A percentile compares a stretch with the other conserved stretches of the same genome.
These are phyloP conservation scores for Drosophila meridionalis DNA, from an alignment of 2,888 invertebrate species.

Conservation along the genomic window DNA sequence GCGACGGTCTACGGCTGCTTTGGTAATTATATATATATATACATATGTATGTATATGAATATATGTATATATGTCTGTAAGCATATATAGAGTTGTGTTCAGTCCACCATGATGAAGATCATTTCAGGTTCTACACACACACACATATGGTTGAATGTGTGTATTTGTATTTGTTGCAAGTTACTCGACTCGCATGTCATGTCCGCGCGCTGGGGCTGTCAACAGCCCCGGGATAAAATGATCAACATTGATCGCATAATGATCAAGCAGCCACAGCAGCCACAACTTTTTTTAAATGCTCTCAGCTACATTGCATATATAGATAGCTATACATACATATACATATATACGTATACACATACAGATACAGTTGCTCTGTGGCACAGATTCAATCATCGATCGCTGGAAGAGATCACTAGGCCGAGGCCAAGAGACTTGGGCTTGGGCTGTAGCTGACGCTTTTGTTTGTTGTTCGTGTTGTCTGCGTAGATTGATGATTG, in stretches of 20 bases:
- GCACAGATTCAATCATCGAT: constrained; percentile 61
- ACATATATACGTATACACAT: neutral
- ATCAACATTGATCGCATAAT: constrained; percentile 84
- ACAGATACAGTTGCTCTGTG: constrained; percentile 32
- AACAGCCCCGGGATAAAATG: constrained; percentile 84
- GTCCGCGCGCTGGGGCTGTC: constrained; percentile 84
- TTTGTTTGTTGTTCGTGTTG: constrained; percentile 24
- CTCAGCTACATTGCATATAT: constrained; percentile 18
- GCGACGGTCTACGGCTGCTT: constrained; percentile 49
- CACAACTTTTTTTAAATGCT: constrained; percentile 70
- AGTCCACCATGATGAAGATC: constrained; percentile 79
- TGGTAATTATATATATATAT: constrained; percentile 75
- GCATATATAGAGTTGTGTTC: constrained; percentile 52
- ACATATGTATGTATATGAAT: neutral
- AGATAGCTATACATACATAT: constrained; percentile 3
- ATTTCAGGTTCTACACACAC: constrained; percentile 52
- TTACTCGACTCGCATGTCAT: constrained; percentile 80
- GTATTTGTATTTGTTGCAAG: constrained; percentile 47
- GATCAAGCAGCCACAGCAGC: constrained; percentile 63
- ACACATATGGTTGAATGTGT: neutral
- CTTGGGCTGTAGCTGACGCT: constrained; percentile 11
- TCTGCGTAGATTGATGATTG: constrained; percentile 77
- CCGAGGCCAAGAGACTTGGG: constrained; percentile 19
- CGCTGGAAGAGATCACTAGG: constrained; percentile 46
- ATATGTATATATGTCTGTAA: neutral